Evolutionary conservation across 2,113 vertebrate genomes (phyloP), one percentile per base, ranked within the genome.

Genomic region (Labrus mixtus): DNA sequence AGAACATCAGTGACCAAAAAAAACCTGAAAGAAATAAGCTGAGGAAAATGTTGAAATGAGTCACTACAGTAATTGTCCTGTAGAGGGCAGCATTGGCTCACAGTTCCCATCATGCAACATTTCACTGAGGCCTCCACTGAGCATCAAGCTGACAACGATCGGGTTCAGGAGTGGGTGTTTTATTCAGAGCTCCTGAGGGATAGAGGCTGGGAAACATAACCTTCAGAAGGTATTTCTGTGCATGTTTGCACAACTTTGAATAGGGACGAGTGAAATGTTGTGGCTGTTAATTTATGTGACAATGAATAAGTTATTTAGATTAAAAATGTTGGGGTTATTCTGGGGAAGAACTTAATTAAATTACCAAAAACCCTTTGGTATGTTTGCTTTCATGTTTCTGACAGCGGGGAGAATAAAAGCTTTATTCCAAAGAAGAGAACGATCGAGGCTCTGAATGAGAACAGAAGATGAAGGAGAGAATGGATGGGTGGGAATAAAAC

Each of bases 21-120:
- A 48, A 19, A 46, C 8, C 9, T 41, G 39, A 9, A 11, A 11
- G 39, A 41, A 41, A 41, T 3, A 37, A 41, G 39, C 29, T 33
- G 4, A 8, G 11, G 2, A 41, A 41, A 11, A 41, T 11, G 39
- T 41, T 41, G 3, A 10, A 1, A 41, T 41, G 13, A 7, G 46
- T 50, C 19, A n/a, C 9, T 16, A 19, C 15, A 8, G 4, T 2
- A 1, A 15, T 71, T 1, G 36, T 86, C 89, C 94, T 86, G 39
- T 69, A 87, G 94, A 90, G 91, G 91, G 93, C 84, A 92, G 88
- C 88, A 88, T 94, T 91, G 83, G 48, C 73, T 84, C 83, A 86
- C 70, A 78, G 39, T 90, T 87, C 46, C 53, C 51, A 36, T 36
- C 33, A 8, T 59, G 43, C 55, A 16, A 22, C 20, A 10, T 43